Percentiles rank a stretch among this genome's conserved stretches.
phyloP scores from a whole-genome alignment of 2,888 invertebrate species.

The Mesorhabditis belari region DNA sequence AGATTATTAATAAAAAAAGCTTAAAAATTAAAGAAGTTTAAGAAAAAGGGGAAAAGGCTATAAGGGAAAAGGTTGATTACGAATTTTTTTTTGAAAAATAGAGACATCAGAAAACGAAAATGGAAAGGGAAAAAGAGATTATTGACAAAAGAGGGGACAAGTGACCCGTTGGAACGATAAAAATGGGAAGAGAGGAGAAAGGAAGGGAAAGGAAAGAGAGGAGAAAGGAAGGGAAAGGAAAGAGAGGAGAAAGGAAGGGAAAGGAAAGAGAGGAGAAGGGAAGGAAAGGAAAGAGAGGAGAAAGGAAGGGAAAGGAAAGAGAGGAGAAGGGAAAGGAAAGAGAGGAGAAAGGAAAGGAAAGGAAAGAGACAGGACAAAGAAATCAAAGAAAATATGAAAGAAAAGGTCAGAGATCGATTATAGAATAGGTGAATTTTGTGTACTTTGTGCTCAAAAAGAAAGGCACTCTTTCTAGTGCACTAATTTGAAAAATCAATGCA shows the following conservation, averaged over 20 bases:
- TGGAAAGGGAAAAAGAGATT: slow-evolving; percentile 14
- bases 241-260: neutral
- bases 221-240: neutral
- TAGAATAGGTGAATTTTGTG: too few relatives aligned
- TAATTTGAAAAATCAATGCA: too few relatives aligned
- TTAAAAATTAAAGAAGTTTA: neutral
- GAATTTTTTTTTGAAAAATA: slow-evolving; percentile 1
- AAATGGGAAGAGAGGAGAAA: neutral
- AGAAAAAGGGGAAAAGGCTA: neutral
- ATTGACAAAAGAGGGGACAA: slow-evolving; percentile 15
- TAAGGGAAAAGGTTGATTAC: too few relatives aligned
- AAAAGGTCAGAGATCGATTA: too few relatives aligned
- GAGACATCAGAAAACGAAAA: slow-evolving; percentile 15
- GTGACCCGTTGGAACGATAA: slow-evolving; percentile 6
- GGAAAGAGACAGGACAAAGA: too few relatives aligned
- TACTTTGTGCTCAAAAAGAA: too few relatives aligned
- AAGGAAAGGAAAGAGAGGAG: neutral
- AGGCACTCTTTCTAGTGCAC: too few relatives aligned
- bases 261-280: neutral
- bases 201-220: neutral
- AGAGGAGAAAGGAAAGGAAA: too few relatives aligned
- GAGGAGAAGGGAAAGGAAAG: neutral
- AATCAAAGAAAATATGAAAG: too few relatives aligned
- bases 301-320: neutral
- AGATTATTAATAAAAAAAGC: too few relatives aligned